phyloP scores from a whole-genome alignment of 2,797 vertebrate species.

The Halcyon leucocephala region DNA sequence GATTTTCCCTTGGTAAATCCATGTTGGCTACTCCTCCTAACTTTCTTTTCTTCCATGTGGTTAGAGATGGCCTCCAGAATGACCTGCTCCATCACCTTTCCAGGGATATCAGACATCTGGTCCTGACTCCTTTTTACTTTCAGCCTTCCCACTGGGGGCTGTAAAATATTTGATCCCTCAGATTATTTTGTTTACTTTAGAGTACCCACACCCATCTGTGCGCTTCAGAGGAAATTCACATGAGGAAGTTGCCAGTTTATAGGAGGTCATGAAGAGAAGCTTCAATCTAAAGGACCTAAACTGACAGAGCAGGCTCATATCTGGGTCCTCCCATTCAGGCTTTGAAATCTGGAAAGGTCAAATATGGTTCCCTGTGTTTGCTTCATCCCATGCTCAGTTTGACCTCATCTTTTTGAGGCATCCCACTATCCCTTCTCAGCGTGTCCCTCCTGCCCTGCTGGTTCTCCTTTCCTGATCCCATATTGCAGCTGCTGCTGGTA shows the following conservation, averaged over 20 bases:
- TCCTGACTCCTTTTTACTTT: neutral
- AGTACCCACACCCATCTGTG: neutral
- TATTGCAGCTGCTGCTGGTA: neutral
- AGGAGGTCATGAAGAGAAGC: neutral
- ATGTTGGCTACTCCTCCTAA: no score
- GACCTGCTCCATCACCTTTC: no score
- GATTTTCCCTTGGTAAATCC: no score
- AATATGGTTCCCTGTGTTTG: neutral
- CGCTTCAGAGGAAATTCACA: neutral
- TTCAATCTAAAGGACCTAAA: neutral
- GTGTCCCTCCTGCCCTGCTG: neutral
- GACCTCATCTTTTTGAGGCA: neutral
- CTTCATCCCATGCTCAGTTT: neutral
- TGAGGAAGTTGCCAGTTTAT: fast-evolving
- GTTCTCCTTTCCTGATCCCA: neutral
- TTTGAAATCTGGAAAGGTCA: neutral
- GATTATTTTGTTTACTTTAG: neutral
- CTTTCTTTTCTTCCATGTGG: no score
- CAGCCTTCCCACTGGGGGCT: neutral
- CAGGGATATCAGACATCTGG: neutral
- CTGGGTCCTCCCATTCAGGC: neutral
- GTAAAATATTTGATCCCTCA: neutral
- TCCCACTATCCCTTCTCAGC: neutral
- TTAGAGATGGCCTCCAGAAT: no score
- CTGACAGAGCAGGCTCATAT: neutral